Evolutionary conservation across 2,113 vertebrate genomes (phyloP), one percentile per base, ranked within the genome.

Genomic region (Falcunculus frontatus): DNA sequence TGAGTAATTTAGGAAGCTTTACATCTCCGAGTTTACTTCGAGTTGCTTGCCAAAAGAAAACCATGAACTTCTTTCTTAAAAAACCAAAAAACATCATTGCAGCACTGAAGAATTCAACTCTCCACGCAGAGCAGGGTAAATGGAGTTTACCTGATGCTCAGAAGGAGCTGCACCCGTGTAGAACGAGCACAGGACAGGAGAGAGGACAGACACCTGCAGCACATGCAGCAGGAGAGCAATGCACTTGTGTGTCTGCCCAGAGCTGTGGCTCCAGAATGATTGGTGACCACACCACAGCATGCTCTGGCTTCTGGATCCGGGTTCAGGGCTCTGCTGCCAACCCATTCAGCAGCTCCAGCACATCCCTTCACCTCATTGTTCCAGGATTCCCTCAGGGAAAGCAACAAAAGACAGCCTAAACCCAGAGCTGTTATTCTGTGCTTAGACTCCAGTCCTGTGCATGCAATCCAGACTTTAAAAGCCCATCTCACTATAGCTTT

Each of bases 191-290:
- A 52, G 56, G 49, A 33, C 56, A 73, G 32, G 42, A 10, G 9
- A 70, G 56, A 23, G 1, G 1, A 70, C 37, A 67, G 64, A 15
- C 6, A 41, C 17, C 13, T 0, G 1, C 8, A 17, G 8, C 22
- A 9, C 25, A 11, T 0, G 0, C 33, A 42, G 57, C 27, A 59
- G 22, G 8, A 56, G 11, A 59, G 35, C 0, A 0, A 41, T 5
- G 53, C 41, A 10, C 35, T 42, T 13, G 32, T 47, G 16, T 0
- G 15, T 22, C 60, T 67, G 56, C 50, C 53, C 70, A 47, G 64
- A 69, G 56, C 56, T n/a, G 63, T 4, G 5, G 44, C 57, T 64
- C 16, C 59, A 35, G 59, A 63, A 60, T 25, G 2, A 5, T 62
- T 93, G 49, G 21, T 52, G 73, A 67, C 42, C 52, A 65, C 7